Evolutionary conservation across 2,113 vertebrate genomes (phyloP).

Genomic region (Ariopsis seemanni): DNA sequence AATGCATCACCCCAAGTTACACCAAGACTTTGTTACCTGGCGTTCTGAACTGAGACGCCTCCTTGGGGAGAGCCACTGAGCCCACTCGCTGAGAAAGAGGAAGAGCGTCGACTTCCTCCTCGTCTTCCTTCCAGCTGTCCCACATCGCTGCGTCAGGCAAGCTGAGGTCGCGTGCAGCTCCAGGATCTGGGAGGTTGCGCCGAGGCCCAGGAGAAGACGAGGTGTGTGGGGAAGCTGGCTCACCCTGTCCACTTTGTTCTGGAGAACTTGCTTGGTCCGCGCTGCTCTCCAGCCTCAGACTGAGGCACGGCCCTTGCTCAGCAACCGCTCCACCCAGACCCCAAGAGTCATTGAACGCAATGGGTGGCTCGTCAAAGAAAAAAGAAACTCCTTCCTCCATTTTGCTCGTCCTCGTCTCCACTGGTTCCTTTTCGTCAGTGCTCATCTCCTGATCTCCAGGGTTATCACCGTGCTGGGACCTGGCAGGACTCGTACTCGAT

Average conservation of each 20-base stretch:
- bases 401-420: conserved; percentile 61
- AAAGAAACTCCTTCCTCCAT: conserved; percentile 63
- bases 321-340: conserved; percentile 61
- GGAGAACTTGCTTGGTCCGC: conserved; percentile 27
- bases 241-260: neutral
- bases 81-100: conserved; percentile 70
- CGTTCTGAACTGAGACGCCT: conserved; percentile 63
- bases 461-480: neutral
- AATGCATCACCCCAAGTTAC: neutral
- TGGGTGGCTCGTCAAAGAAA: conserved; percentile 59
- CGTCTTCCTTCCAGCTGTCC: conserved; percentile 76
- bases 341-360: conserved; percentile 70
- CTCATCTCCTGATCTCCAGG: neutral
- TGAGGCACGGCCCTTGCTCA: conserved; percentile 57
- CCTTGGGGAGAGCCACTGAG: conserved; percentile 21
- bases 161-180: conserved; percentile 56
- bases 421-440: conserved; percentile 31
- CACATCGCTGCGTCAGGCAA: conserved; percentile 78
- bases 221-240: neutral
- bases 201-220: neutral
- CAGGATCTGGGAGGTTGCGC: neutral
- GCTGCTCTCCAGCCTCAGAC: conserved; percentile 69
- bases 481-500: conserved; percentile 12
- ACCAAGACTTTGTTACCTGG: conserved; percentile 69
- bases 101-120: conserved; percentile 61